These are phyloP conservation scores for Microcebus lehilahytsara DNA, from an alignment of 2,113 vertebrate species.

Conservation along the genomic window DNA sequence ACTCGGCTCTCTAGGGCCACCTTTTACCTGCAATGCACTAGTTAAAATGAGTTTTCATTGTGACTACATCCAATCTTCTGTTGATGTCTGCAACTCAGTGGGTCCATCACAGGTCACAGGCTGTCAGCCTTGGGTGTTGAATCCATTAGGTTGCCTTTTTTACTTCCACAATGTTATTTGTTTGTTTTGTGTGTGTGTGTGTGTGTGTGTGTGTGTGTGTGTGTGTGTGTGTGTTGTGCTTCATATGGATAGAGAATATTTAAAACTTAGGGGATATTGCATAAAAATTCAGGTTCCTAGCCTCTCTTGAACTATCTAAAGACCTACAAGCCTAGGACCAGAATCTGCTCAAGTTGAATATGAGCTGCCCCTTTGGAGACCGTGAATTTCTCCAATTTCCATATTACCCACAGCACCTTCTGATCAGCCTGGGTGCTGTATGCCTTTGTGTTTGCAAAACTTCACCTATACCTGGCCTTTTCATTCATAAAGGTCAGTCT, in stretches of 20 bases:
- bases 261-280: not conserved
- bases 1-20: not conserved
- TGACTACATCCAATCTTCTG: not conserved
- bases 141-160: not conserved
- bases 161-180: not conserved
- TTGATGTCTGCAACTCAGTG: not conserved
- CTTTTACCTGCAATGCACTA: not conserved
- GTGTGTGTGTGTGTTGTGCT: not conserved
- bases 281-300: not conserved
- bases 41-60: not conserved
- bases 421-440: not conserved
- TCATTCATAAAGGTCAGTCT: conserved; percentile 23
- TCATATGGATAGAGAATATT: not conserved
- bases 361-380: not conserved
- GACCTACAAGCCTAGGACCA: not conserved
- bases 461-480: not conserved
- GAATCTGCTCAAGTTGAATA: not conserved
- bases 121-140: not conserved
- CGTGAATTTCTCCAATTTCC: not conserved
- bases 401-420: not conserved
- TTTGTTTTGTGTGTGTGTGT: not conserved
- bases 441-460: conserved; percentile 13
- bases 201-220: not conserved
- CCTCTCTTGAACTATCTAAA: not conserved
- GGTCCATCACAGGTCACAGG: not conserved